Evolutionary conservation across 2,888 invertebrate species (phyloP), one percentile per base, ranked within the genome.

Genomic region (Dryobota labecula): DNA sequence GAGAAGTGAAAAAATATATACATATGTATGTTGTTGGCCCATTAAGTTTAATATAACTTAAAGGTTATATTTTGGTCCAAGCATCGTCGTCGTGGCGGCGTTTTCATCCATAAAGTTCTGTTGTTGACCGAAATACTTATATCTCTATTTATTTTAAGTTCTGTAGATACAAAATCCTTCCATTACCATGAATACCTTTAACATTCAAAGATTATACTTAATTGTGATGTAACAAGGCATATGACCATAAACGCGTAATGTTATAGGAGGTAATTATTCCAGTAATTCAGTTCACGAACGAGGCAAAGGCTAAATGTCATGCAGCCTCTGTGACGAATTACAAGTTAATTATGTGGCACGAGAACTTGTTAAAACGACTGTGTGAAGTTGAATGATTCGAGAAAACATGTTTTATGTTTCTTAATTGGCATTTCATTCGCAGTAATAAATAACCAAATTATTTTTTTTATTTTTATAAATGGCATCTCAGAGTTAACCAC

Each of bases 251-350:
- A 69, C 8, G 57, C 36, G 36, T 66, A 70, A 70, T 70, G 56
- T 43, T 63, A 73, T 63, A 51, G 43, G 9, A 54, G 61, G 45
- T 83, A 70, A 85, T 81, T 85, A 83, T 83, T 83, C 76, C 67
- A 81, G 81, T 83, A 79, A 83, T 85, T 79, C 72, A 81, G 85
- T 76, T 72, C 85, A 76, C 65, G 85, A 84, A 69, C 73, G 56
- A 79, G 64, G 73, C 81, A 83, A 74, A 81, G 83, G 76, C 63
- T 43, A 74, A 76, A 83, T 69, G 85, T 71, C 78, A 76, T 53
- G 60, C 78, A 68, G 80, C 60, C 68, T 63, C 27, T 65, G 75
- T 69, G 70, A 69, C 71, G 83, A 79, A 79, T 71, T 57, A 69
- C 75, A 61, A 76, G 70, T 74, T 70, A 78, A 73, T 82, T 82